Conservation (phyloP, 2,888 invertebrate species). For the Ormia ochracea region DNA sequence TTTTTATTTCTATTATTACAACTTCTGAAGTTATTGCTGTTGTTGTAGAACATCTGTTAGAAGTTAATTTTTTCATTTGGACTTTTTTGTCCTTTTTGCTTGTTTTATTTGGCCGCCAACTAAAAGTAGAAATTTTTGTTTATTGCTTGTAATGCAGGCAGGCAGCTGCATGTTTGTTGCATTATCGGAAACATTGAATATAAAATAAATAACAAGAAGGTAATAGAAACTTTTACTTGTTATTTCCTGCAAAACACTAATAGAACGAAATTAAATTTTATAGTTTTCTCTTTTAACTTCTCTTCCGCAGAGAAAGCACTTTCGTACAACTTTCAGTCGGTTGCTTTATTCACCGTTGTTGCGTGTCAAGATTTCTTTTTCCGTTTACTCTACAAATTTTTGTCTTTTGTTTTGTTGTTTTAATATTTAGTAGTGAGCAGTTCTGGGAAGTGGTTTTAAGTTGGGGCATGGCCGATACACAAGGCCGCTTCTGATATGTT, state of each 20-base stretch:
- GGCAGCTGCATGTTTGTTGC: conserved; percentile 22
- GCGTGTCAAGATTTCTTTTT: conserved; percentile 25
- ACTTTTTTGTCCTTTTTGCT: too few species aligned
- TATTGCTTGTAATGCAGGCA: conserved; percentile 46
- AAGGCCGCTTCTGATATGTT: too few species aligned
- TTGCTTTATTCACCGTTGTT: conserved; percentile 51
- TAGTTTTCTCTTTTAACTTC: conserved; percentile 14
- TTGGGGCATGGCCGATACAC: too few species aligned
- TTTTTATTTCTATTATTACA: neutral
- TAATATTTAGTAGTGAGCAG: neutral
- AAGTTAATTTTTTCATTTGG: conserved; percentile 4
- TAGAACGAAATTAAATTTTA: conserved; percentile 1
- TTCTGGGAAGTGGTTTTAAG: too few species aligned
- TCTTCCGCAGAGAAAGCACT: neutral
- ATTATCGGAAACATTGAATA: conserved; percentile 16
- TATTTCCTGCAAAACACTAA: conserved; percentile 3
- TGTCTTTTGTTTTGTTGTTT: neutral
- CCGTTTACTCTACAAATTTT: neutral
- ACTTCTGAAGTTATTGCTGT: neutral
- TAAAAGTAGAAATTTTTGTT: conserved; percentile 42
- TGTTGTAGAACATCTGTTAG: conserved; percentile 38
- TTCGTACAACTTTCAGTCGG: neutral
- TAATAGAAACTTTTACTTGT: conserved; percentile 30
- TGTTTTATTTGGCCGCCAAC: conserved; percentile 12
- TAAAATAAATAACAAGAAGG: neutral